Percentiles rank a stretch among this genome's conserved stretches.
These are phyloP conservation scores for Subacronicta megacephala DNA, from an alignment of 2,888 invertebrate species.

Conservation along the genomic window DNA sequence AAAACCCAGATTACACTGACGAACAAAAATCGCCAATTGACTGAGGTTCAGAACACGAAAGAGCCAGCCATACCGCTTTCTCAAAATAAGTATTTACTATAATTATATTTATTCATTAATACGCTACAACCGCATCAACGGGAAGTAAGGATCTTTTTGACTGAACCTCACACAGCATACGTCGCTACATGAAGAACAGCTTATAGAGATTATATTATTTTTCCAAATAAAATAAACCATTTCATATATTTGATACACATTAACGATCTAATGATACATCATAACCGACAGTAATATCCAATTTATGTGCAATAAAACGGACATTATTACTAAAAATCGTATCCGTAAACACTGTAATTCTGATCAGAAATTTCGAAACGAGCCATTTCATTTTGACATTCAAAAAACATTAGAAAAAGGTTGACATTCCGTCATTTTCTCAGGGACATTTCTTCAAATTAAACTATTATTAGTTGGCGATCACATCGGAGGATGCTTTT, in stretches of 20 bases:
- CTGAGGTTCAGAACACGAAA: no score
- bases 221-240: constrained; percentile 35
- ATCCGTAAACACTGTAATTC: constrained; percentile 75
- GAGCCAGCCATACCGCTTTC: no score
- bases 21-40: no score
- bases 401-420: constrained; percentile 76
- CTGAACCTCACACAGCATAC: constrained; percentile 12
- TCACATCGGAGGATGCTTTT: constrained; percentile 89
- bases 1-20: no score
- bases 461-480: constrained; percentile 89
- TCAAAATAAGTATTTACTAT: no score
- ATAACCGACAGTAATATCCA: constrained; percentile 64
- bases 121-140: neutral
- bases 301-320: constrained; percentile 65
- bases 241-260: constrained; percentile 54
- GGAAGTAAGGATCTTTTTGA: neutral
- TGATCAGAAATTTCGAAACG: constrained; percentile 68
- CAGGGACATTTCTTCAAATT: constrained; percentile 89
- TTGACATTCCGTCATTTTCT: constrained; percentile 88
- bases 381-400: constrained; percentile 75
- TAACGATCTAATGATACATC: constrained; percentile 57
- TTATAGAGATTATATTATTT: constrained; percentile 18
- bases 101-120: no score
- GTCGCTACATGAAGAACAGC: neutral
- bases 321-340: constrained; percentile 69